These are phyloP conservation scores for Clavelina lepadiformis DNA, from an alignment of 23 tunicate species.

Conservation along the genomic window DNA sequence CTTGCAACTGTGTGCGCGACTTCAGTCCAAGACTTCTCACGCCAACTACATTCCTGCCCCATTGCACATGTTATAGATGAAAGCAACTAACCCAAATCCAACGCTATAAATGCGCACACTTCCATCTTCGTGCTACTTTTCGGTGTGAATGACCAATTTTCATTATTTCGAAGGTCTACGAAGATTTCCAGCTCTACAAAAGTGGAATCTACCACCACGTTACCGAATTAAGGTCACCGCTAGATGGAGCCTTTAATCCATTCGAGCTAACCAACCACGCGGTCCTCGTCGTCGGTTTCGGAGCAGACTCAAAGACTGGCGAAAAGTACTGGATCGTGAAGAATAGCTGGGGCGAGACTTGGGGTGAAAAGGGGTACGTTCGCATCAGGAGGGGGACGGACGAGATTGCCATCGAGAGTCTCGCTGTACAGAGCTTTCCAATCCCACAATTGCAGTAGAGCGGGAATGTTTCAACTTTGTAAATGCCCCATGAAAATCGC, in stretches of 20 bases:
- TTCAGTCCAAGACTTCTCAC: too few species aligned
- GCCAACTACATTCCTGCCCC: too few species aligned
- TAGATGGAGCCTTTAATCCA: constrained; percentile 51
- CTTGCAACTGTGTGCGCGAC: too few species aligned
- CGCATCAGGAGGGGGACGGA: constrained; percentile 78
- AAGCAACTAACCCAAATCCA: too few species aligned
- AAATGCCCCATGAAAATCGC: too few species aligned
- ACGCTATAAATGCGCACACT: too few species aligned
- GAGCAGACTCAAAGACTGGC: constrained; percentile 60
- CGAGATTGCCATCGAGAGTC: constrained; percentile 81
- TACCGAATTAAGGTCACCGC: constrained; percentile 11
- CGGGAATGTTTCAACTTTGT: too few species aligned
- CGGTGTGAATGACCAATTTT: too few species aligned
- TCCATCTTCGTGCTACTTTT: not conserved
- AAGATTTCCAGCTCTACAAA: constrained; percentile 80
- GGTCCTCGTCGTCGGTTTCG: constrained; percentile 86
- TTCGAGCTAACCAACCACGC: constrained; percentile 97
- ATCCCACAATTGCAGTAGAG: constrained; percentile 52
- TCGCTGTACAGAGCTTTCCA: constrained; percentile 74
- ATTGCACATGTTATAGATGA: too few species aligned
- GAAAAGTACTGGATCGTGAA: constrained; percentile 94
- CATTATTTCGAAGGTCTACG: constrained; percentile 70
- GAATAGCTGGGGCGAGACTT: constrained; percentile 88
- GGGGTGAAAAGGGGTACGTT: constrained; percentile 93
- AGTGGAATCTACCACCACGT: constrained; percentile 91